phyloP scores from a whole-genome alignment of 2,888 invertebrate genomes.

The Diarsia dahlii region DNA sequence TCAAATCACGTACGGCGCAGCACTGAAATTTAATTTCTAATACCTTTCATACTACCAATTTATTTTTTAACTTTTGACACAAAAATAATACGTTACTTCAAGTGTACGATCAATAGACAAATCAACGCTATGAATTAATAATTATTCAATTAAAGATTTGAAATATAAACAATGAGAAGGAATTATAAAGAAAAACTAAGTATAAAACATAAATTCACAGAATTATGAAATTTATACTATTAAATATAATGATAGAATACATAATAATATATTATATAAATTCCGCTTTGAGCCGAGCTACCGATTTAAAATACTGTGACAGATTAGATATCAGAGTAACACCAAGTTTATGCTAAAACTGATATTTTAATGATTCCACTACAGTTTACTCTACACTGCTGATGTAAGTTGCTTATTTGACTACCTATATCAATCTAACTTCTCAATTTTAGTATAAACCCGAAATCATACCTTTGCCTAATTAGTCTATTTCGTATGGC shows the following conservation, averaged over 20 bases:
- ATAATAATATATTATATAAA: constrained; percentile 59
- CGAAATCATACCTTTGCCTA: constrained; percentile 60
- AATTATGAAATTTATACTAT: constrained; percentile 59
- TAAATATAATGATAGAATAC: constrained; percentile 50
- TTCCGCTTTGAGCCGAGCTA: constrained; percentile 61
- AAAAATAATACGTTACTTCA: constrained; percentile 56
- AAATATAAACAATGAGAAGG: constrained; percentile 59
- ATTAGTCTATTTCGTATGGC: constrained; percentile 65
- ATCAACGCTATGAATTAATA: constrained; percentile 54
- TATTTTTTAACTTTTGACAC: constrained; percentile 48
- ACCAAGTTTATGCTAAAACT: constrained; percentile 57
- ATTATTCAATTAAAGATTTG: constrained; percentile 57
- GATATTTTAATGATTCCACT: constrained; percentile 34
- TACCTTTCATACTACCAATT: constrained; percentile 54
- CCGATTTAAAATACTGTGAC: constrained; percentile 59
- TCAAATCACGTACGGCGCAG: constrained; percentile 70
- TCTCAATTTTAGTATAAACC: constrained; percentile 58
- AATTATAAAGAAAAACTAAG: constrained; percentile 61
- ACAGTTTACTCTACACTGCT: constrained; percentile 31
- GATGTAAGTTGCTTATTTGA: constrained; percentile 15
- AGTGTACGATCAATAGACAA: constrained; percentile 48
- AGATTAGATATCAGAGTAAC: constrained; percentile 46
- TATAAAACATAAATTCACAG: constrained; percentile 66
- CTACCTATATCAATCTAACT: constrained; percentile 30
- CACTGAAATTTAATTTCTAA: constrained; percentile 69